phyloP scores from a whole-genome alignment of 2,888 invertebrate species.

The Drosophila phalerata region DNA sequence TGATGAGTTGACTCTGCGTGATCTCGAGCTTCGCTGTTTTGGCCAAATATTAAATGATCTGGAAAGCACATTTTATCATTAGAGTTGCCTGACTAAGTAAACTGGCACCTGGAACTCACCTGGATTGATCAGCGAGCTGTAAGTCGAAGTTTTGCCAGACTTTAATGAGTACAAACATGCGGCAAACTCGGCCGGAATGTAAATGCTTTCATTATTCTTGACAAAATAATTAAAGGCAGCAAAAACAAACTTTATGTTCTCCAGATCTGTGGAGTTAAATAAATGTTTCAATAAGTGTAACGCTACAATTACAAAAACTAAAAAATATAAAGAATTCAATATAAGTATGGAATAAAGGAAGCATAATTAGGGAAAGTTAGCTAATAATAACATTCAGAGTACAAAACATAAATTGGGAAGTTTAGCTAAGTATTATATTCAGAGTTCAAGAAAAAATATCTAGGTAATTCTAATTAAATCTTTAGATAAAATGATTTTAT shows the following conservation, averaged over 20 bases:
- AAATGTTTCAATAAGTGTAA: not conserved
- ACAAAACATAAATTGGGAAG: no score
- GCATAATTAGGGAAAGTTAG: no score
- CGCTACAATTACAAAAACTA: not conserved
- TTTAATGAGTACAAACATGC: constrained; percentile 86
- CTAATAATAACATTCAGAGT: no score
- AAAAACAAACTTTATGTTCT: constrained; percentile 74
- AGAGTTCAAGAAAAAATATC: no score
- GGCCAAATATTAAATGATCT: constrained; percentile 85
- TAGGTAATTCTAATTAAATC: no score
- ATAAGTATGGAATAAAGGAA: no score
- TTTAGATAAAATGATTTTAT: no score
- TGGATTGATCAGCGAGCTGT: constrained; percentile 85
- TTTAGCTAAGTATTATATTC: no score
- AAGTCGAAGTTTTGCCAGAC: constrained; percentile 85
- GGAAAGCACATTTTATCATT: not conserved
- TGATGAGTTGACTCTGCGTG: constrained; percentile 86
- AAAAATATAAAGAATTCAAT: not conserved
- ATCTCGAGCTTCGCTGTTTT: constrained; percentile 84
- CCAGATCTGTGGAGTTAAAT: constrained; percentile 68
- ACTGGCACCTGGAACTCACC: constrained; percentile 70
- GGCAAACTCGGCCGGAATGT: constrained; percentile 87
- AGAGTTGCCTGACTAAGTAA: not conserved
- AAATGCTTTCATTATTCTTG: constrained; percentile 73
- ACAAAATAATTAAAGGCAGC: constrained; percentile 83